Conservation (phyloP, 2,888 invertebrate genomes). For the Oxyscelio sp. region DNA sequence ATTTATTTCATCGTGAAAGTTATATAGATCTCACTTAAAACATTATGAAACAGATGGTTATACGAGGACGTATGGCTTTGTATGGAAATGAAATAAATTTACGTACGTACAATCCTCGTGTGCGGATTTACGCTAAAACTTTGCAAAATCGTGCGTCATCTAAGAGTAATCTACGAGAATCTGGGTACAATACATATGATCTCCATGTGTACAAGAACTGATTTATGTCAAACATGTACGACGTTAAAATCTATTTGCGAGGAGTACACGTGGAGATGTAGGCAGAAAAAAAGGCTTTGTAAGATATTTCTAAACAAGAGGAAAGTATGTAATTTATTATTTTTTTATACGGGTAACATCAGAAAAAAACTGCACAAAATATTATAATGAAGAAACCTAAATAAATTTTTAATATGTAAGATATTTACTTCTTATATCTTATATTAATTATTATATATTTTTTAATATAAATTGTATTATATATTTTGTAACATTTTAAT, state of each 20-base stretch:
- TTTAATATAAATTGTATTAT: too few species aligned
- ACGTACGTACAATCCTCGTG: neutral
- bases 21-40: slow-evolving; percentile 3
- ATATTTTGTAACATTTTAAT: too few species aligned
- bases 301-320: too few species aligned
- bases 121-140: neutral
- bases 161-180: neutral
- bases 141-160: slow-evolving; percentile 2
- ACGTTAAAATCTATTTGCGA: neutral
- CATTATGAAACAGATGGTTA: slow-evolving; percentile 32
- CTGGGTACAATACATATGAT: neutral
- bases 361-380: too few species aligned
- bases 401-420: too few species aligned
- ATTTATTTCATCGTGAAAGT: slow-evolving; percentile 35
- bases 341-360: too few species aligned
- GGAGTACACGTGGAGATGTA: neutral
- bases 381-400: too few species aligned
- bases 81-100: slow-evolving; percentile 8
- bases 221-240: slow-evolving; percentile 2
- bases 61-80: slow-evolving; percentile 3
- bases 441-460: too few species aligned
- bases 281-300: neutral
- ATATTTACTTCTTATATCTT: too few species aligned
- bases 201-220: slow-evolving; percentile 5
- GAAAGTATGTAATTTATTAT: too few species aligned